Evolutionary conservation across 1,140 invertebrate species (phyloP), one percentile per base, ranked within the genome.

Genomic region (Aricia agestis): DNA sequence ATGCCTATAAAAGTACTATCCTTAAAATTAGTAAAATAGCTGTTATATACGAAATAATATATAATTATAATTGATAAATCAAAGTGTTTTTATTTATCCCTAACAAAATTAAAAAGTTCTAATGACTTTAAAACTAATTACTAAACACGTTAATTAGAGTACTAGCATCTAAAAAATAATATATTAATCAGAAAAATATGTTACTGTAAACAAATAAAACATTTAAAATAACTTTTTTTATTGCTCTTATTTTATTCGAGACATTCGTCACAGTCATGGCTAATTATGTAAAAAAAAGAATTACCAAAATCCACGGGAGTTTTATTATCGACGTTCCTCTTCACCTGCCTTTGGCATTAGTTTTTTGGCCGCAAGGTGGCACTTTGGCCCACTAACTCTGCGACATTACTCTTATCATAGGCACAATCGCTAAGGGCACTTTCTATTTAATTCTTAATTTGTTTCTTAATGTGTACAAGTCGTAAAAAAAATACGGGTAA

Each of bases 281-380:
- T 52, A 52, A 52, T 52, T 52, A 52, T 52, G 9, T 15, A 52
- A 52, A 52, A 52, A 52, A 52, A 52, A n/a, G n/a, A n/a, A n/a
- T n/a, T 13, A 52, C 45, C 13, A 52, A 52, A 52, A 52, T 15
- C 45, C 45, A 52, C 45, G 45, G 45, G 45, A 15, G 45, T 52
- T 52, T 45, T 45, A 45, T 1, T 15, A 4, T 52, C 45, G 36
- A 15, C 1, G 13, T 52, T 52, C 13, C 45, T 1, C 13, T 52
- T 25, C 79, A 79, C 79, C 79, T 81, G 79, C 78, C 76, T 77
- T 79, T 81, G 74, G 77, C 74, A 76, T 78, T 76, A 75, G 75
- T 77, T 81, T 76, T 79, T 81, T 79, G 72, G 72, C 41, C 66
- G 76, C 79, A 81, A 81, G 79, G 79, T 81, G 79, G 18, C 59